phyloP scores from a whole-genome alignment of 1,140 invertebrate species.

The Ceratoteleas bidentatus region DNA sequence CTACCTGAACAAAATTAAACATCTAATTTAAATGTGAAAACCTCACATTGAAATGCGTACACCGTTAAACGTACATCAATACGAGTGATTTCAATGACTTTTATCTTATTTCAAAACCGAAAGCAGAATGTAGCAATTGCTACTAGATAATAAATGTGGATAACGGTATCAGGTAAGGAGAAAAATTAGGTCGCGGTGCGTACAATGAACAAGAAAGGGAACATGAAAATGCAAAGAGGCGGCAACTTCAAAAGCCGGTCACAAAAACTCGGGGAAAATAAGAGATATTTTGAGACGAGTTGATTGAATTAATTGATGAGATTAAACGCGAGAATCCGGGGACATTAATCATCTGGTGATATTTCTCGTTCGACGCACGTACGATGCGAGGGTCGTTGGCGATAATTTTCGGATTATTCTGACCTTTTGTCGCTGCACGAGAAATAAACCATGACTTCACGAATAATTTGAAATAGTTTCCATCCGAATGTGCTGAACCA shows the following conservation, averaged over 20 bases:
- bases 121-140: neutral
- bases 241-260: constrained; percentile 41
- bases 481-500: too few relatives aligned
- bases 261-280: constrained; percentile 51
- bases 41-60: too few relatives aligned
- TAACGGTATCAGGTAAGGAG: constrained; percentile 22
- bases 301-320: constrained; percentile 64
- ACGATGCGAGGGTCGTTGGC: constrained; percentile 24
- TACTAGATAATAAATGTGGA: constrained; percentile 16
- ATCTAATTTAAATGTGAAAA: too few relatives aligned
- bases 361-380: constrained; percentile 27
- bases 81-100: too few relatives aligned
- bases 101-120: neutral
- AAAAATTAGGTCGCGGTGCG: constrained; percentile 38
- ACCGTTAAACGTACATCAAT: too few relatives aligned
- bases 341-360: constrained; percentile 49
- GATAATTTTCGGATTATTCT: constrained; percentile 36
- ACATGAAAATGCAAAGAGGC: constrained; percentile 48
- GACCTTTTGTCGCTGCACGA: neutral
- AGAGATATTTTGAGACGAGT: constrained; percentile 44
- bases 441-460: neutral
- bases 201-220: constrained; percentile 28
- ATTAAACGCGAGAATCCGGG: constrained; percentile 44
- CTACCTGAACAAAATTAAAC: too few relatives aligned
- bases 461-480: too few relatives aligned